Base-by-base conservation (phyloP, 2,888 invertebrate genomes). In the Mystacides longicornis region DNA sequence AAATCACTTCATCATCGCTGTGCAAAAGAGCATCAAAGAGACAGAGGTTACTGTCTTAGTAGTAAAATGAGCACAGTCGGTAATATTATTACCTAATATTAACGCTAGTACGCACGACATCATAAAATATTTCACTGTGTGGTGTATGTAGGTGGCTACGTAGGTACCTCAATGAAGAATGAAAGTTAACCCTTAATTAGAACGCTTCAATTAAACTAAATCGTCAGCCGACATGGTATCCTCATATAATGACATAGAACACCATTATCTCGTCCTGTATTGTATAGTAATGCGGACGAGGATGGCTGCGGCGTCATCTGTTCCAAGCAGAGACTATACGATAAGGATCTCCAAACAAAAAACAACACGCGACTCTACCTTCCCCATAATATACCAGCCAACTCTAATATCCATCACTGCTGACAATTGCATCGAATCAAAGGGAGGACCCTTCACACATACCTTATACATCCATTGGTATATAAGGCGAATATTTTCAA, bases 391-490 rank as follows among this genome's bases (percentile, higher is more conserved):
- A 7, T 11, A 7, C 7, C 37, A n/a, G 3, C 14, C 37, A 14
- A 14, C 37, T 37, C 37, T 16, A 37, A 3, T 16, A n/a, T 37
- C 37, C 37, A 37, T 37, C 37, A n/a, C n/a, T 14, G 16, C 37
- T 37, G 37, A 37, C 37, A 37, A 37, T 37, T 37, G 37, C 37
- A 37, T 37, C 37, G 14, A 37, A 37, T 37, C 37, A 37, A 37
- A n/a, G 27, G 27, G 11, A 27, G 11, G 27, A 27, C 27, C 27
- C 27, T 27, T n/a, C n/a, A n/a, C n/a, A n/a, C n/a, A n/a, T n/a
- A n/a, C n/a, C n/a, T n/a, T n/a, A n/a, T n/a, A n/a, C n/a, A n/a
- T n/a, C n/a, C n/a, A n/a, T n/a, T n/a, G n/a, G n/a, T n/a, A n/a
- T n/a, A n/a, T n/a, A n/a, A n/a, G n/a, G n/a, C n/a, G n/a, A n/a